These are phyloP conservation scores for Anguilla rostrata DNA, from an alignment of 2,113 vertebrate species.

Conservation along the genomic window DNA sequence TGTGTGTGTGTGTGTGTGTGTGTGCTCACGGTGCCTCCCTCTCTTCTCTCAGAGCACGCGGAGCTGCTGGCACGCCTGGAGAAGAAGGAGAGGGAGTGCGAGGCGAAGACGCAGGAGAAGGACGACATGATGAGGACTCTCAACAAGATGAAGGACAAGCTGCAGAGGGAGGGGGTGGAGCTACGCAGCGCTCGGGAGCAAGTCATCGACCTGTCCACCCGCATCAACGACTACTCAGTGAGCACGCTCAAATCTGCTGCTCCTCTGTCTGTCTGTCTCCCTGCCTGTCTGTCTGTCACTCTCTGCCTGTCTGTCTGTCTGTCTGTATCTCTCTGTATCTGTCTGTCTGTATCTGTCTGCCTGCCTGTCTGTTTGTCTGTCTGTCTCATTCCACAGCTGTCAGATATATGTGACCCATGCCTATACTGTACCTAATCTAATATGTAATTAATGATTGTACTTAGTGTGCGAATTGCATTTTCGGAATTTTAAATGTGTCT, in stretches of 20 bases:
- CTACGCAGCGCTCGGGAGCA: slow-evolving; percentile 87
- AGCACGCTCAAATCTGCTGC: slow-evolving; percentile 34
- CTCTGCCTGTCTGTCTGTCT: neutral
- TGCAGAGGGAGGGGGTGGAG: slow-evolving; percentile 90
- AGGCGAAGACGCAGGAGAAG: slow-evolving; percentile 92
- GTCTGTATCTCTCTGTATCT: too few species aligned
- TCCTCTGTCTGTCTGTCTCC: neutral
- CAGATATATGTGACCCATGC: neutral
- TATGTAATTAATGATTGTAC: neutral
- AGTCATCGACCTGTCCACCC: slow-evolving; percentile 82
- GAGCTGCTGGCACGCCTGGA: slow-evolving; percentile 86
- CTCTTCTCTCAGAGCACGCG: slow-evolving; percentile 74
- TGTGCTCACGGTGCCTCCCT: neutral
- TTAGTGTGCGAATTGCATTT: neutral
- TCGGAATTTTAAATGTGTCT: neutral
- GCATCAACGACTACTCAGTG: slow-evolving; percentile 84
- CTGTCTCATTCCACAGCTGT: neutral
- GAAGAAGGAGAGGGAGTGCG: slow-evolving; percentile 92
- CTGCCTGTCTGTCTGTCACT: too few species aligned
- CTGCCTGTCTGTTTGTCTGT: neutral
- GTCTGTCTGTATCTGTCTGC: neutral
- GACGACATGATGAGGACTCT: slow-evolving; percentile 98
- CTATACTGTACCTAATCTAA: neutral
- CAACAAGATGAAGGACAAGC: slow-evolving; percentile 99
- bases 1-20: neutral